Evolutionary conservation across 1,140 invertebrate genomes (phyloP), one percentile per base, ranked within the genome.

Genomic region (Brachionus asplanchnoidis): DNA sequence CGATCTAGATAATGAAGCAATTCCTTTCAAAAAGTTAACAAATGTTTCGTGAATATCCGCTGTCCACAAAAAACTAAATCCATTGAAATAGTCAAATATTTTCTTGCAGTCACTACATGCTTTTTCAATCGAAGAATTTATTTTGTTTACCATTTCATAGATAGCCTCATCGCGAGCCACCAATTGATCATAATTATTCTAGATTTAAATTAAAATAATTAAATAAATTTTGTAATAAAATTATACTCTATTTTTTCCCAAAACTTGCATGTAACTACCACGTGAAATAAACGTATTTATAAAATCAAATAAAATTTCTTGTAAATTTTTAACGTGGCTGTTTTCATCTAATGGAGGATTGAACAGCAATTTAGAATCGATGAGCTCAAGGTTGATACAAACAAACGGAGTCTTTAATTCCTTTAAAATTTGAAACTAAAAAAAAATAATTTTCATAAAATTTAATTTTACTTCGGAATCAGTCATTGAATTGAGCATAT

Each of bases 1-100:
- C 8, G 32, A 20, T 12, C 79, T 7, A 65, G 79, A 82, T 9
- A 88, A 88, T 28, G 88, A 87, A 77, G 88, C 17, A 36, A 87
- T 86, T 3, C 89, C 89, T 40, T 85, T 44, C 3, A 90, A 85
- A 80, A 90, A 90, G 28, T 88, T 87, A 53, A 88, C 86, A 86
- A 90, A 90, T 23, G 89, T 88, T 77, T 88, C 86, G 77, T 87
- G 88, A n/a, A 90, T 88, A 86, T 89, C 88, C 86, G 88, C 87
- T 60, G 88, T 53, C 89, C 89, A 90, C 26, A 90, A 86, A 85
- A 89, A 90, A 6, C 87, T 84, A 84, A 88, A 89, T 28, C 88
- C 87, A 83, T 87, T 86, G 85, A 89, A 89, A 11, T 88, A 44
- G 28, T 86, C 85, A 46, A 60, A 85, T 28, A 89, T 85, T 86